These are phyloP conservation scores for Bergia puertoricense DNA, from an alignment of 92 coral and sea anemone genomes.

Conservation along the genomic window DNA sequence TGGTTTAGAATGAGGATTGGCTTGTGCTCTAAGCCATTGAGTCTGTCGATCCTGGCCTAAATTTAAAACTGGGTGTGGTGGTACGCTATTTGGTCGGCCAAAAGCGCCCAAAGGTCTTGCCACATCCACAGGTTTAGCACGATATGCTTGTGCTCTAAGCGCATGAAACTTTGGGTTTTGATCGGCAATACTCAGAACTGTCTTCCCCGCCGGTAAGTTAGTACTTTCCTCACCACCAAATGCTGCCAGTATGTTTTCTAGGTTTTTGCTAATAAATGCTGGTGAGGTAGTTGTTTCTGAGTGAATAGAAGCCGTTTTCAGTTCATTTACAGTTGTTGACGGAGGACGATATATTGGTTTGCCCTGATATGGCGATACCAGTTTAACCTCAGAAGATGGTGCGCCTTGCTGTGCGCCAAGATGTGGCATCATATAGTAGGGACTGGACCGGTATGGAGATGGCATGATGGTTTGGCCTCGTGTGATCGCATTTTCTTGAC, in stretches of 20 bases:
- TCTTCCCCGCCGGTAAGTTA: not conserved
- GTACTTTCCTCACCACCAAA: conserved; percentile 29
- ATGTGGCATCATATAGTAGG: not conserved
- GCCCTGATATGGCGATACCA: not conserved
- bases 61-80: not conserved
- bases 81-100: not conserved
- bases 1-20: not conserved
- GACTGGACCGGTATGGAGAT: not conserved
- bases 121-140: not conserved
- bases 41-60: not conserved
- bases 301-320: not conserved
- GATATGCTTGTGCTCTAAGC: not conserved
- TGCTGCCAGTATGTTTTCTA: conserved; percentile 28
- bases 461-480: conserved; percentile 15
- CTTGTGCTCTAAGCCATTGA: not conserved
- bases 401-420: not conserved
- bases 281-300: conserved; percentile 21
- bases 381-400: not conserved
- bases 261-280: conserved; percentile 22
- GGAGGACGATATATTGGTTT: not conserved
- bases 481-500: not conserved
- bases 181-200: not conserved
- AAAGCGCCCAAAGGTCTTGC: not conserved
- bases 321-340: not conserved
- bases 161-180: not conserved